Percentiles rank a stretch among this genome's conserved stretches.
phyloP scores from a whole-genome alignment of 1,140 invertebrate genomes.

The Callitettix versicolor region DNA sequence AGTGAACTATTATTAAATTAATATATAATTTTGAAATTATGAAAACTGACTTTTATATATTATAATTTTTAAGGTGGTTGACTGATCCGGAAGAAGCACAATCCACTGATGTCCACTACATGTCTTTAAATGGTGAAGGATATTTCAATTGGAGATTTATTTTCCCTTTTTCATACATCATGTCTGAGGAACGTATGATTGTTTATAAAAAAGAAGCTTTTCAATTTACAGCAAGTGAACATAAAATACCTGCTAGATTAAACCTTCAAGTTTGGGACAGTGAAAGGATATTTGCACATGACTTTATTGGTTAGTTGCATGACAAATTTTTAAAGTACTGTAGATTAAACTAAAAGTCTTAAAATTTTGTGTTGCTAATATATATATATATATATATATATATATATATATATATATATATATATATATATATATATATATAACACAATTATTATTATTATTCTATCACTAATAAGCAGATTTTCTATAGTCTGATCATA shows the following conservation, averaged over 20 bases:
- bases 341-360: too few relatives aligned
- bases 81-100: constrained; percentile 55
- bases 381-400: too few relatives aligned
- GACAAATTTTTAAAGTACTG: neutral
- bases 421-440: too few relatives aligned
- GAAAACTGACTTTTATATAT: constrained; percentile 9
- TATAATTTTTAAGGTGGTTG: constrained; percentile 44
- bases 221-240: constrained; percentile 26
- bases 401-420: too few relatives aligned
- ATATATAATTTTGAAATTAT: constrained; percentile 7
- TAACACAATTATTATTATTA: too few relatives aligned
- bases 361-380: too few relatives aligned
- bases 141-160: constrained; percentile 89
- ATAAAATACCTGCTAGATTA: constrained; percentile 39
- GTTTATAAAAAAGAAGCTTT: constrained; percentile 29
- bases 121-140: constrained; percentile 67
- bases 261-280: constrained; percentile 50
- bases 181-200: constrained; percentile 62
- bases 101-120: constrained; percentile 71
- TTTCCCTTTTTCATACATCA: constrained; percentile 68
- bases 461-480: too few relatives aligned
- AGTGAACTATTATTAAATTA: constrained; percentile 1
- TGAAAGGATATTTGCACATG: constrained; percentile 63
- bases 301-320: constrained; percentile 55
- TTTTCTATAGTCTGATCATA: too few relatives aligned